Evolutionary conservation across 2,797 vertebrate species (phyloP), one percentile per base, ranked within the genome.

Genomic region (Phoeniculus purpureus): DNA sequence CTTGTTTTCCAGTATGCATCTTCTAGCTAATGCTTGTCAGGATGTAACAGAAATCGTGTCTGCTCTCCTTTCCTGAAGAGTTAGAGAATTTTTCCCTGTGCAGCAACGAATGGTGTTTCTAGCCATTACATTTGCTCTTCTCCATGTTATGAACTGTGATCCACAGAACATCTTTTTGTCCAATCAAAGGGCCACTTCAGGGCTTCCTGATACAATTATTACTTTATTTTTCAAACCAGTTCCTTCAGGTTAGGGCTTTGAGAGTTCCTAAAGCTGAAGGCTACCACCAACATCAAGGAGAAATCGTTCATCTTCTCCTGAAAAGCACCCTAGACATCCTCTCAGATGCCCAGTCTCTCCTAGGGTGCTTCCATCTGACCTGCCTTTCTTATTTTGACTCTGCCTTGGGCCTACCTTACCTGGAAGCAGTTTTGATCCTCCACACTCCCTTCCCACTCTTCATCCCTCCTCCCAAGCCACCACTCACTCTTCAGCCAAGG

Each of bases 401-500:
- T 88, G 81, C 88, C 68, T 77, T 59, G 65, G 72, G 68, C 32
- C 81, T 90, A 3, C 70, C 51, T 94, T 76, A 94, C 84, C 86
- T 95, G 90, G 90, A 85, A 72, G 70, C 55, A 74, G 37, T 65
- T 89, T 83, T 78, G 79, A 54, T 88, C 78, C 86, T 90, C 77
- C 47, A 25, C 9, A 7, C 27, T 79, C 64, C 56, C 60, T 93
- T 73, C 48, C 40, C 27, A 81, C 56, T 40, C 58, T 64, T 82
- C 89, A 65, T 73, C 75, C 68, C 86, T 87, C 81, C 68, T 93
- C 81, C 81, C 92, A 90, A 45, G 58, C 68, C 76, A 75, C 64
- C 51, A 26, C 68, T 26, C 58, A 10, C 81, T 89, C 80, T 80
- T 90, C 86, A 90, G 93, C 94, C 94, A 95, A 95, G 86, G 48